These are phyloP conservation scores for Mesitornis unicolor DNA, from an alignment of 2,113 vertebrate genomes.

Conservation along the genomic window DNA sequence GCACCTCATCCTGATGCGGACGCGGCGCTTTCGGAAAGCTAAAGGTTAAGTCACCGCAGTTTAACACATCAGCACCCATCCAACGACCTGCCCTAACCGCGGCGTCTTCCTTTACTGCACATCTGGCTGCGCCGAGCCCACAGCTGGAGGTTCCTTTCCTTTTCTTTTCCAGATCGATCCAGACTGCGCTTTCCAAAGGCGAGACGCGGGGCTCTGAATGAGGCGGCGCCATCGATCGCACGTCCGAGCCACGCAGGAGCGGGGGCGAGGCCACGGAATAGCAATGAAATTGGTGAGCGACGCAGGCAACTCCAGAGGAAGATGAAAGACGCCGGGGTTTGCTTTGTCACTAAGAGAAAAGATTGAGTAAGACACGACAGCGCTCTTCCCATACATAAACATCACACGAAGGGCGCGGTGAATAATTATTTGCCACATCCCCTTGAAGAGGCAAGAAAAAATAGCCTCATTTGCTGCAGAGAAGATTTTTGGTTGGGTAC, in stretches of 20 bases:
- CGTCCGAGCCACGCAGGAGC: fast-evolving
- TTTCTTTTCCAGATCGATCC: not conserved
- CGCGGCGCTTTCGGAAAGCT: not conserved
- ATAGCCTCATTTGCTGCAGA: not conserved
- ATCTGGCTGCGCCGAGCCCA: not conserved
- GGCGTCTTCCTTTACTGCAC: not conserved
- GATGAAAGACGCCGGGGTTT: not conserved
- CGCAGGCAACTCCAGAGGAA: not conserved
- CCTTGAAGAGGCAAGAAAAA: not conserved
- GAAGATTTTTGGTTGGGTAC: not conserved
- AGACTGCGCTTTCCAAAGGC: not conserved
- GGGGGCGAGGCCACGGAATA: not conserved
- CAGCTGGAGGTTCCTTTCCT: not conserved
- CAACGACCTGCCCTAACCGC: not conserved
- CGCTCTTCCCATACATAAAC: not conserved
- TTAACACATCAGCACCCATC: not conserved
- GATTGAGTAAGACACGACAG: not conserved
- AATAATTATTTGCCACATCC: not conserved
- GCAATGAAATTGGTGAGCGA: not conserved
- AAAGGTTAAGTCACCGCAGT: not conserved
- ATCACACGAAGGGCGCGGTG: not conserved
- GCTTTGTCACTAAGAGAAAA: not conserved
- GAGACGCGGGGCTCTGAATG: not conserved
- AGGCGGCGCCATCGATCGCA: fast-evolving
- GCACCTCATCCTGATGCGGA: fast-evolving